These are phyloP conservation scores for Molorchus minor DNA, from an alignment of 2,888 invertebrate genomes.

Conservation along the genomic window DNA sequence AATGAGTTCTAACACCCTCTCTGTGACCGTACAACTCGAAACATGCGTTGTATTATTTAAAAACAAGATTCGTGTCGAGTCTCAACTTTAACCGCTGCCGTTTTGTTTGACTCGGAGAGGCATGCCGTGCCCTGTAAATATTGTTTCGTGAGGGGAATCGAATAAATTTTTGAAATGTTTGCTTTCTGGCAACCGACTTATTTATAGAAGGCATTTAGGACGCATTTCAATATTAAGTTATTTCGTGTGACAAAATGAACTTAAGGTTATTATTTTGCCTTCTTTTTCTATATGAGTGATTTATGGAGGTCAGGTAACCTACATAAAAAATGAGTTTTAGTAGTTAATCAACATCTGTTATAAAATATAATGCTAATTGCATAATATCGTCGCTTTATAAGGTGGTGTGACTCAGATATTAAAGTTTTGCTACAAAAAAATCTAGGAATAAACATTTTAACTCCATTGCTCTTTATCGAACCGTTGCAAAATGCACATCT, in stretches of 20 bases:
- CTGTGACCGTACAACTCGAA: constrained; percentile 23
- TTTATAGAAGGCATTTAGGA: constrained; percentile 1
- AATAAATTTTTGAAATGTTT: constrained; percentile 29
- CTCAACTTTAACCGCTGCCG: constrained; percentile 21
- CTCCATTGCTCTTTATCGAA: no score
- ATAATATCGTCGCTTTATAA: no score
- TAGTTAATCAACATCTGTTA: no score
- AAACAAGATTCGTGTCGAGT: constrained; percentile 27
- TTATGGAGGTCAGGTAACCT: no score
- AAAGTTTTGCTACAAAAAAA: no score
- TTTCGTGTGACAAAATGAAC: neutral
- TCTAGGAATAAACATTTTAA: no score
- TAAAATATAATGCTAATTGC: no score
- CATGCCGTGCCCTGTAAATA: constrained; percentile 25
- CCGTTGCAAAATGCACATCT: no score
- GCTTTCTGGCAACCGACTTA: constrained; percentile 1
- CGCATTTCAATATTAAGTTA: neutral
- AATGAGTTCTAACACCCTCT: constrained; percentile 23
- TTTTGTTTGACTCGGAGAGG: constrained; percentile 7
- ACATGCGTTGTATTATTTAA: constrained; percentile 26
- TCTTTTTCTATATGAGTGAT: no score
- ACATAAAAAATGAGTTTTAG: no score
- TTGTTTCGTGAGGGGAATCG: constrained; percentile 26
- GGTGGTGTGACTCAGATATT: no score
- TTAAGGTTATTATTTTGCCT: no score